phyloP scores from a whole-genome alignment of 2,888 invertebrate species.

The Salpingus planirostris region DNA sequence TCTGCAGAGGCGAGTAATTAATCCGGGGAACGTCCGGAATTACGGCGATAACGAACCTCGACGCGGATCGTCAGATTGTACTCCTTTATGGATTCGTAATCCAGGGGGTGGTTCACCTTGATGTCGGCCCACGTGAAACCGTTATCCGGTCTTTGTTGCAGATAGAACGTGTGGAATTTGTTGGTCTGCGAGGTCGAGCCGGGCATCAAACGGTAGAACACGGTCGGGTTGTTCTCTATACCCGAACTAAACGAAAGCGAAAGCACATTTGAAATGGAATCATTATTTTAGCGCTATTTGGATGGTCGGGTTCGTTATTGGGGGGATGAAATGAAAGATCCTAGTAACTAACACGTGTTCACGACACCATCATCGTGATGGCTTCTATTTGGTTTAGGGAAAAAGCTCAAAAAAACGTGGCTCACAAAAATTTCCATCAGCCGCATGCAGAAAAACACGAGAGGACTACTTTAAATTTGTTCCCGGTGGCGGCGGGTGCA shows the following conservation, averaged over 20 bases:
- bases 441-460: slow-evolving; percentile 33
- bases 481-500: too few relatives aligned
- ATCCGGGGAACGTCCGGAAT: slow-evolving; percentile 1
- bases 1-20: slow-evolving; percentile 49
- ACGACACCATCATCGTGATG: too few relatives aligned
- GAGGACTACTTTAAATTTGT: slow-evolving; percentile 12
- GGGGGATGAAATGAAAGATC: too few relatives aligned
- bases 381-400: too few relatives aligned
- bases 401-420: slow-evolving; percentile 28
- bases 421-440: slow-evolving; percentile 39
- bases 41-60: slow-evolving; percentile 53
- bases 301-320: too few relatives aligned
- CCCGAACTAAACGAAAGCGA: slow-evolving; percentile 64
- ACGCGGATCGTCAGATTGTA: slow-evolving; percentile 93
- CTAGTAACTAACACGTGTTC: slow-evolving; percentile 19
- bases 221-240: slow-evolving; percentile 91
- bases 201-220: slow-evolving; percentile 91
- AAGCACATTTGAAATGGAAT: slow-evolving; percentile 9
- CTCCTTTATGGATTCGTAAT: slow-evolving; percentile 91
- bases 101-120: slow-evolving; percentile 91
- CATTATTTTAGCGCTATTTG: too few relatives aligned
- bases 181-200: slow-evolving; percentile 94
- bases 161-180: slow-evolving; percentile 90
- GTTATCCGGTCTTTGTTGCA: slow-evolving; percentile 88
- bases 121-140: slow-evolving; percentile 93